phyloP scores from a whole-genome alignment of 2,113 vertebrate genomes.

The Callospermophilus lateralis region DNA sequence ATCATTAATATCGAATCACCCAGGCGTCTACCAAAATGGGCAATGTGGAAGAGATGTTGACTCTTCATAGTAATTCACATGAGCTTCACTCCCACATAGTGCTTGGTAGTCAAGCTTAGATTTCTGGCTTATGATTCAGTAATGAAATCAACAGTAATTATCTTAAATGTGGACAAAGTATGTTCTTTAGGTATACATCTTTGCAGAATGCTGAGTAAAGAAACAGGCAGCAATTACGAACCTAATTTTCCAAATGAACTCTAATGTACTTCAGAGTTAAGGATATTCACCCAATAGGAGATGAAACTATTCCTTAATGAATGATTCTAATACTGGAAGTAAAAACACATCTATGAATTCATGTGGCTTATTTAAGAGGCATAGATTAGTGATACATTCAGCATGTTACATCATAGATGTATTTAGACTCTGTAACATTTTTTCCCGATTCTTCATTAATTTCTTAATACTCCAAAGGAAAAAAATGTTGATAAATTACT shows the following conservation, averaged over 20 bases:
- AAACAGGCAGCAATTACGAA: neutral
- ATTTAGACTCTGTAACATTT: no score
- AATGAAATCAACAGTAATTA: neutral
- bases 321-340: neutral
- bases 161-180: neutral
- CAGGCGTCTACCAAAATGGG: rapidly evolving
- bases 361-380: neutral
- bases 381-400: neutral
- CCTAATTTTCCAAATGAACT: neutral
- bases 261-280: neutral
- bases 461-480: neutral
- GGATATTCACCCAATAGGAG: neutral
- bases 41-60: neutral
- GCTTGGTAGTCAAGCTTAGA: neutral
- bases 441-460: neutral
- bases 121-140: neutral
- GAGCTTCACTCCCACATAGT: neutral
- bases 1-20: neutral
- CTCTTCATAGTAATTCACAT: neutral
- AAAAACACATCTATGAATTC: neutral
- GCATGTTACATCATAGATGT: neutral
- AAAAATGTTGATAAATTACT: neutral
- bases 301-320: neutral
- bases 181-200: neutral
- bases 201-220: neutral